phyloP scores from a whole-genome alignment of 2,888 invertebrate species.

The Oligia latruncula region DNA sequence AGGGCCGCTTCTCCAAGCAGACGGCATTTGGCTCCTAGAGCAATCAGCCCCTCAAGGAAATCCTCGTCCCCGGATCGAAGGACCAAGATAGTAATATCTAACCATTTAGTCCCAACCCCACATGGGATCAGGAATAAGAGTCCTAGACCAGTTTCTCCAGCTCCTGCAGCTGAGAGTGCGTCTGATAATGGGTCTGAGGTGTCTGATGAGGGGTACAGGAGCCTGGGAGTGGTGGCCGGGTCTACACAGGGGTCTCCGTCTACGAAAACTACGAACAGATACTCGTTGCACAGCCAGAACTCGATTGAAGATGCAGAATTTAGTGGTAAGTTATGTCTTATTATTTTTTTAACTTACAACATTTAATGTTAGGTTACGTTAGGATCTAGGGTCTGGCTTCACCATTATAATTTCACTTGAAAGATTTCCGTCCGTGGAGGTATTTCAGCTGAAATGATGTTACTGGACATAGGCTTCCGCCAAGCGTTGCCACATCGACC shows the following conservation, averaged over 20 bases:
- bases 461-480: background rate
- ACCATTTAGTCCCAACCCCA: slow-evolving; percentile 88
- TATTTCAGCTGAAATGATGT: too few species aligned
- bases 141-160: slow-evolving; percentile 89
- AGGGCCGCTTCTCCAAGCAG: slow-evolving; percentile 83
- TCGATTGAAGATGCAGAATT: slow-evolving; percentile 93
- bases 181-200: slow-evolving; percentile 96
- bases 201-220: slow-evolving; percentile 96
- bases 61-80: slow-evolving; percentile 86
- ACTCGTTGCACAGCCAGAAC: slow-evolving; percentile 93
- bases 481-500: background rate
- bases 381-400: too few species aligned
- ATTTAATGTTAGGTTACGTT: too few species aligned
- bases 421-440: too few species aligned
- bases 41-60: slow-evolving; percentile 82
- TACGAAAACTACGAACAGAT: slow-evolving; percentile 90
- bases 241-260: slow-evolving; percentile 87
- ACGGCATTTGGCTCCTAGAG: slow-evolving; percentile 77
- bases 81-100: slow-evolving; percentile 81
- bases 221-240: slow-evolving; percentile 92
- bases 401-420: too few species aligned
- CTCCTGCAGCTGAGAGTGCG: slow-evolving; percentile 90
- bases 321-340: slow-evolving; percentile 88
- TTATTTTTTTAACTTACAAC: background rate
- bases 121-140: slow-evolving; percentile 84